phyloP scores from a whole-genome alignment of 2,888 invertebrate species.

The Phyllotreta striolata region DNA sequence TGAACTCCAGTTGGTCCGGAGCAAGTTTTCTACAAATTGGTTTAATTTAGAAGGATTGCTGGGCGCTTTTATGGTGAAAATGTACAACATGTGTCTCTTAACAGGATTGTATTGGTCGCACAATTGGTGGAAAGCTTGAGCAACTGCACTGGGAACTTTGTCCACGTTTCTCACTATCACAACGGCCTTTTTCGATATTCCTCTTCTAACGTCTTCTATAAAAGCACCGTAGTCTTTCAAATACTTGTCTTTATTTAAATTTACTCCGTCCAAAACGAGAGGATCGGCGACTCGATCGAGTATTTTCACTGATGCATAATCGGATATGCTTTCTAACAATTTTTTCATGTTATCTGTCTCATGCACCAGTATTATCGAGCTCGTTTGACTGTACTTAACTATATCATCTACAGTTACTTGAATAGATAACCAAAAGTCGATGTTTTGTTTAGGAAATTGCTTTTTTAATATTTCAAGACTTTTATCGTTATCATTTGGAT shows the following conservation, averaged over 20 bases:
- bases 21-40: slow-evolving; percentile 54
- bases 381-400: slow-evolving; percentile 51
- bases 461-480: slow-evolving; percentile 41
- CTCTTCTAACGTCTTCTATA: slow-evolving; percentile 48
- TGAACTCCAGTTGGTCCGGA: slow-evolving; percentile 56
- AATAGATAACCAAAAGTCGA: slow-evolving; percentile 56
- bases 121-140: slow-evolving; percentile 66
- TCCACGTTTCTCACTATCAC: slow-evolving; percentile 58
- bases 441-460: slow-evolving; percentile 55
- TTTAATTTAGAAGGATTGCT: slow-evolving; percentile 39
- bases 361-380: slow-evolving; percentile 60
- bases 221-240: slow-evolving; percentile 52
- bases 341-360: slow-evolving; percentile 45
- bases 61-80: slow-evolving; percentile 58
- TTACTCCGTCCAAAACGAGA: slow-evolving; percentile 48
- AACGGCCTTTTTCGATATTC: slow-evolving; percentile 50
- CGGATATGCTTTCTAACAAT: slow-evolving; percentile 55
- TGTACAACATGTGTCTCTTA: slow-evolving; percentile 58
- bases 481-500: not conserved
- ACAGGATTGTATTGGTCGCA: slow-evolving; percentile 66
- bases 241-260: slow-evolving; percentile 52
- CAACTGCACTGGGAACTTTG: slow-evolving; percentile 55
- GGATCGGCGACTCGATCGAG: slow-evolving; percentile 40
- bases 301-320: slow-evolving; percentile 51
- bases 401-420: slow-evolving; percentile 54